phyloP scores from a whole-genome alignment of 2,888 invertebrate species.

The Odontocolon sp. region DNA sequence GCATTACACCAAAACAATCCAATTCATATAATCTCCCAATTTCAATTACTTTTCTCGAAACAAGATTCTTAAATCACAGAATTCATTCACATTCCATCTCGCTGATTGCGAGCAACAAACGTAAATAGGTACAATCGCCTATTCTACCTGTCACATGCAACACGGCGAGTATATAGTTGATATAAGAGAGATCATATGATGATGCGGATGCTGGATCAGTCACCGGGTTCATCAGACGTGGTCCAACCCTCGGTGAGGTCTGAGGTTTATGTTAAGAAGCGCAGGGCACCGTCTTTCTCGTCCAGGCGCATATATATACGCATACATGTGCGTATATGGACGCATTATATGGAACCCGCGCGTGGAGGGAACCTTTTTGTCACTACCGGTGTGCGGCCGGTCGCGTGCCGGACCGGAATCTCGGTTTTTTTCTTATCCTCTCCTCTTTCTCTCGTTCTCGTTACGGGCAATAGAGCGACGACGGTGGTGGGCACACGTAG shows the following conservation, averaged over 20 bases:
- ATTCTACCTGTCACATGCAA: slow-evolving; percentile 34
- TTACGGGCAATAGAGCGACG: slow-evolving; percentile 40
- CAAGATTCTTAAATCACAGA: no score
- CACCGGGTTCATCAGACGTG: slow-evolving; percentile 43
- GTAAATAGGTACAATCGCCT: no score
- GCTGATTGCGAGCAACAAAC: no score
- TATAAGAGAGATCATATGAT: no score
- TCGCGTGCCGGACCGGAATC: slow-evolving; percentile 79
- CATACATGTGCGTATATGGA: slow-evolving; percentile 44
- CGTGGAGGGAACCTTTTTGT: slow-evolving; percentile 76
- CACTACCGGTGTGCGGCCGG: slow-evolving; percentile 72
- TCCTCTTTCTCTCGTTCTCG: slow-evolving; percentile 51
- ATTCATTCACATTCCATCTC: no score
- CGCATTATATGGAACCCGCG: slow-evolving; percentile 49
- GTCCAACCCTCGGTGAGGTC: slow-evolving; percentile 56
- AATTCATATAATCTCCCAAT: no score
- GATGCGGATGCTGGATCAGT: slow-evolving; percentile 38
- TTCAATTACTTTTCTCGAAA: no score
- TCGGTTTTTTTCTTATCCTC: slow-evolving; percentile 60
- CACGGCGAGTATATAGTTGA: slow-evolving; percentile 24
- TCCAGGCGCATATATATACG: slow-evolving; percentile 29
- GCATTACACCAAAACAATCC: no score
- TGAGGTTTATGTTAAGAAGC: slow-evolving; percentile 68
- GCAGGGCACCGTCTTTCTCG: no score
- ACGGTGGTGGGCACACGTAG: slow-evolving; percentile 61